Evolutionary conservation across 2,888 invertebrate species (phyloP), one percentile per base, ranked within the genome.

Genomic region (Sepiola atlantica): DNA sequence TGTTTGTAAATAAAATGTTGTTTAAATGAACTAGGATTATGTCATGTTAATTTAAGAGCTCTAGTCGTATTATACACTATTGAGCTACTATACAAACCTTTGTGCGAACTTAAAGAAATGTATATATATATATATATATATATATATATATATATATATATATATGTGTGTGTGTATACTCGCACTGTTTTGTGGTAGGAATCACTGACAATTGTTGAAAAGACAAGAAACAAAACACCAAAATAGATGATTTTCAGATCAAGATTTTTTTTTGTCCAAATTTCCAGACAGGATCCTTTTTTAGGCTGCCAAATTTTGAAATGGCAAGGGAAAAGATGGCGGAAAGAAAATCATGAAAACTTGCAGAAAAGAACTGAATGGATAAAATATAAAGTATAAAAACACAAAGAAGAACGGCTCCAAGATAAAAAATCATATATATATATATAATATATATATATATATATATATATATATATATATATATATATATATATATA

Each of bases 301-400:
- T 77, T 77, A n/a, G n/a, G 77, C 77, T 77, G 77, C 77, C 77
- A 77, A 77, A 77, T 77, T 77, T 77, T 77, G n/a, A 77, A 77
- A 77, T 77, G 32, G n/a, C 77, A 77, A 77, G 77, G 77, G 77
- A 77, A 77, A 77, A 77, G n/a, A 32, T 32, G 6, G 77, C 4
- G 32, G 32, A 77, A 77, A 24, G 14, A n/a, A 77, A 45, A 45
- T 8, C 45, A 77, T 77, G 77, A 77, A 77, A 77, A 32, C n/a
- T 77, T 16, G 77, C n/a, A 77, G 32, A 77, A 32, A n/a, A 77
- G 8, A 77, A 77, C 2, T 21, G n/a, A 32, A n/a, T 32, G 20
- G n/a, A 32, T 16, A 45, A 45, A 45, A n/a, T 77, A 12, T 12
- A 32, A 32, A n/a, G 18, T 14, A 77, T 16, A 16, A 77, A 77